phyloP scores from a whole-genome alignment of 2,797 vertebrate genomes.

The Pangasius mekongensis region DNA sequence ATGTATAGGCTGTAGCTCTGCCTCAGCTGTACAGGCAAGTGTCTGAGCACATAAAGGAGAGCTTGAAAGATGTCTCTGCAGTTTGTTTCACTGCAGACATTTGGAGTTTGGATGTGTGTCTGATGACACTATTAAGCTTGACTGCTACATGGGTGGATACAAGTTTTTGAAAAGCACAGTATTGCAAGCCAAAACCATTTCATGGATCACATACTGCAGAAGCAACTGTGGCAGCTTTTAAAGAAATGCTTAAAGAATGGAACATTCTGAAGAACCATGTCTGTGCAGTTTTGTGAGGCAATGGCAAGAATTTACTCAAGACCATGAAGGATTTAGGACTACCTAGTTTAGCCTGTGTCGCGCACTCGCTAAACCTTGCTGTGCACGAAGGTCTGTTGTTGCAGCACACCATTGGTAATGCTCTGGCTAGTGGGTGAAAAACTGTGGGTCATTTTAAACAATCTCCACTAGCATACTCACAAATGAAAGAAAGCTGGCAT shows the following conservation, averaged over 20 bases:
- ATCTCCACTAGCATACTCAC: constrained; percentile 19
- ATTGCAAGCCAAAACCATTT: not conserved
- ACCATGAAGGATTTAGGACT: constrained; percentile 3
- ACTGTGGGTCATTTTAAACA: constrained; percentile 46
- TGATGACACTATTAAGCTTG: constrained; percentile 12
- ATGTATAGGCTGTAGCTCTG: constrained; percentile 1
- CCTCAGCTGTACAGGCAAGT: not conserved
- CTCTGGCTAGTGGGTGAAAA: constrained; percentile 12
- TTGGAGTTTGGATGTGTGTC: constrained; percentile 9
- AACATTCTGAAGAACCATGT: not conserved
- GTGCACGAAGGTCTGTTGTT: not conserved
- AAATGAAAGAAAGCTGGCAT: constrained; percentile 19
- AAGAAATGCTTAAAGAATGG: not conserved
- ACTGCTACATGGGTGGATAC: not conserved
- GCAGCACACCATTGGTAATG: constrained; percentile 8
- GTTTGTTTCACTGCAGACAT: not conserved
- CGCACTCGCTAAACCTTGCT: constrained; percentile 10
- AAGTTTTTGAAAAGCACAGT: not conserved
- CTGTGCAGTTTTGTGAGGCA: not conserved
- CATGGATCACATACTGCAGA: not conserved
- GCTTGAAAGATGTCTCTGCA: not conserved
- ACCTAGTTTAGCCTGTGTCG: not conserved
- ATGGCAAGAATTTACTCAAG: constrained; percentile 31
- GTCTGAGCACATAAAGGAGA: not conserved
- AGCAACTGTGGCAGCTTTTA: not conserved